Base-by-base conservation (phyloP, 1,140 invertebrate genomes). In the Oryzaephilus surinamensis region DNA sequence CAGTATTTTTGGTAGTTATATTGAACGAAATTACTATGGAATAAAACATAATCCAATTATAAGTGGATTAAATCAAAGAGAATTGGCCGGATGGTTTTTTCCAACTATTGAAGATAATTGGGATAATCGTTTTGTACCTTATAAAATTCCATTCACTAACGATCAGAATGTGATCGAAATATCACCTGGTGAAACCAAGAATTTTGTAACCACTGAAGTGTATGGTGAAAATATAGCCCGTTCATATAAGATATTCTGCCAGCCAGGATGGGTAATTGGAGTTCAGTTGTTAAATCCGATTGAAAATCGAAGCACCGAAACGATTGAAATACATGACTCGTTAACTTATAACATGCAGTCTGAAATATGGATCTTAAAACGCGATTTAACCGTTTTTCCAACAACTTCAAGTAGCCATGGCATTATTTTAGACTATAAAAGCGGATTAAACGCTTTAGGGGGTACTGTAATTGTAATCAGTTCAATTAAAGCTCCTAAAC, bases 41-140 rank as follows among this genome's bases (percentile, higher is more conserved):
- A 83, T 99, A 46, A 76, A 82, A 39, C 95, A 98, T 56, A 84
- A 98, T 69, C 89, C 94, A 2, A 81, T 81, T 7, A 69, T 97
- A 27, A 79, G 83, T 6, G 79, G 81, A 6, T 54, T 79, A 3
- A 80, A 93, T 55, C 90, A 95, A 60, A 72, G 86, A 62, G 92
- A 97, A 69, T 72, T 97, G 32, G 79, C 88, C 6, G 88, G 90
- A 1, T 96, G 93, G 93, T 24, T 24, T n/a, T 87, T 93, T 49
- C 73, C 77, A 46, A 76, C 79, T 36, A 76, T 78, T 38, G 63
- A 77, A 32, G 76, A 79, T 48, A 74, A 79, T 55, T 61, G 72
- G 21, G 70, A 70, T 51, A 85, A 84, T 46, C 70, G 73, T n/a
- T n/a, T n/a, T n/a, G n/a, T n/a, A 54, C 81, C 83, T 0, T 76